Base-by-base conservation (phyloP, 2,888 invertebrate species). In the Teleogryllus oceanicus region DNA sequence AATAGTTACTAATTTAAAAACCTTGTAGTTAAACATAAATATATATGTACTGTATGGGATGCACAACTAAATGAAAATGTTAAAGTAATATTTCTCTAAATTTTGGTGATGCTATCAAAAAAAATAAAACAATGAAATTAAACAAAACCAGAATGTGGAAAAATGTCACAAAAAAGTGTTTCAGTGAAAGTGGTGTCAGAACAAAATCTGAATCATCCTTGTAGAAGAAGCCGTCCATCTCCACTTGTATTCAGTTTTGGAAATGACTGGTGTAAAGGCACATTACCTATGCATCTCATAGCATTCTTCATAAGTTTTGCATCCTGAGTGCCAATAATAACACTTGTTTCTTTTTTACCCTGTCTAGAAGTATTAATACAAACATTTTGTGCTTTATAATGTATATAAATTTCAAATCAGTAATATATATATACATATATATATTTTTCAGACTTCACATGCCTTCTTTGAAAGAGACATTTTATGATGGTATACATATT, bases 1-100 rank as follows among this genome's bases (percentile, higher is more conserved):
- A 62, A 62, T 62, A 62, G n/a, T 62, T 79, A 76, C 76, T 79
- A 79, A 79, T 79, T 79, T 79, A 79, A 79, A 50, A 76, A 77
- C 76, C 79, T 51, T 79, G 76, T 76, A 79, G 79, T 78, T 77
- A 50, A 78, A 75, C 49, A 74, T 75, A 78, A 76, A 51, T 79
- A 79, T 49, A 78, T 78, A 75, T 49, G 75, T 78, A 77, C 20
- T 49, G 50, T 76, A 76, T 77, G 50, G 51, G 79, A 79, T 79
- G 79, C 79, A 79, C 79, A 79, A 79, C 50, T 76, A 24, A 51
- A 50, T 75, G 78, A 49, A 75, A 79, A n/a, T 75, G 50, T 79
- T n/a, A 75, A 37, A 13, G 13, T 50, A 37, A 75, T 37, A 49
- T 78, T 37, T 37, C 37, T 37, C 37, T 37, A 37, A 37, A 37